Percentiles rank a stretch among this genome's conserved stretches.
Conservation (phyloP, 1,140 invertebrate genomes). For the Pogonomyrmex californicus region DNA sequence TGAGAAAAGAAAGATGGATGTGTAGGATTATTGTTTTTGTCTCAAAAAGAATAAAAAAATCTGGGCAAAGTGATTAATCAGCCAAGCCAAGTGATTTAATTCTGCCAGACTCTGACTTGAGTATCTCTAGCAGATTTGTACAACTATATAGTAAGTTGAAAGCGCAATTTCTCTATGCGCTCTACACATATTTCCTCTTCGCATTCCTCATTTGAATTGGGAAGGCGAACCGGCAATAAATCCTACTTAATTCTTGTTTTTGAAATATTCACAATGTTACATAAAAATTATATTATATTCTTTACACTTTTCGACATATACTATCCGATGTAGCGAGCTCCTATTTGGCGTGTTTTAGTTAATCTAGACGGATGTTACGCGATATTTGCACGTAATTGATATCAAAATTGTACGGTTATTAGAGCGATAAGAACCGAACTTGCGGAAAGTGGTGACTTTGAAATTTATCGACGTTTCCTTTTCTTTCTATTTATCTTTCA, state of each 20-base stretch:
- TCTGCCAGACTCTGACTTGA: slow-evolving; percentile 7
- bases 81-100: neutral
- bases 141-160: neutral
- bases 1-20: neutral
- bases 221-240: neutral
- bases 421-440: slow-evolving; percentile 21
- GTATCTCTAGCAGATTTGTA: slow-evolving; percentile 4
- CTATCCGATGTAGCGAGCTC: neutral
- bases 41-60: neutral
- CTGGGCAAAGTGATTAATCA: no score
- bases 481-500: neutral
- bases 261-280: slow-evolving; percentile 19
- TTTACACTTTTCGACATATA: neutral
- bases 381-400: neutral
- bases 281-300: slow-evolving; percentile 10
- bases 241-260: neutral
- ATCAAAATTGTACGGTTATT: neutral
- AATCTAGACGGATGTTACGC: neutral
- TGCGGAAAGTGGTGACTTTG: neutral
- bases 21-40: neutral
- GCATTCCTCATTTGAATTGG: neutral
- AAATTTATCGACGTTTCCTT: neutral
- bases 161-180: neutral
- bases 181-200: neutral
- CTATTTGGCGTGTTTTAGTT: neutral